phyloP scores from a whole-genome alignment of 1,140 invertebrate genomes.

The Archivesica marissinica region DNA sequence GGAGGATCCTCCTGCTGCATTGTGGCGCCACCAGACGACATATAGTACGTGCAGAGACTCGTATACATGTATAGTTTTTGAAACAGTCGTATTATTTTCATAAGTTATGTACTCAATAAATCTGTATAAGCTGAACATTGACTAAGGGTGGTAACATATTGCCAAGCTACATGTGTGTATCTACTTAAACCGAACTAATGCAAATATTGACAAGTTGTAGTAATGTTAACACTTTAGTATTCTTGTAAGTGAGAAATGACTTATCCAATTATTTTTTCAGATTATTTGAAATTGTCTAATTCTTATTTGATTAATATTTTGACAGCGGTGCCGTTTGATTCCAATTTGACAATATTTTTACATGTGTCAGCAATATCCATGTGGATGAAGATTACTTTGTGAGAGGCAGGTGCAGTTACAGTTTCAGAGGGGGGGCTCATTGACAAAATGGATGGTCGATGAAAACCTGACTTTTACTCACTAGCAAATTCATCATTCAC shows the following conservation, averaged over 20 bases:
- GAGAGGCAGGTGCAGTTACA: too few relatives aligned
- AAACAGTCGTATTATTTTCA: slow-evolving; percentile 2
- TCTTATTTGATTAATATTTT: slow-evolving; percentile 24
- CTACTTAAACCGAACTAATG: background rate
- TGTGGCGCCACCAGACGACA: background rate
- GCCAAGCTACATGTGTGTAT: background rate
- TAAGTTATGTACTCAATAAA: slow-evolving; percentile 6
- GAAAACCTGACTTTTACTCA: too few relatives aligned
- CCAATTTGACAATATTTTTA: slow-evolving; percentile 3
- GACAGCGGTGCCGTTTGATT: slow-evolving; percentile 25
- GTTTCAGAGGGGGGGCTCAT: too few relatives aligned
- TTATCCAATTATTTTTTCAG: background rate
- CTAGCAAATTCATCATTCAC: too few relatives aligned
- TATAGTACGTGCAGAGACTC: background rate
- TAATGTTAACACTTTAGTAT: slow-evolving; percentile 15
- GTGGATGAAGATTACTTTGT: too few relatives aligned
- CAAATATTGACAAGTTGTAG: slow-evolving; percentile 25
- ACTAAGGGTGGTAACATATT: background rate
- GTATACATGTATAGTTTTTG: background rate
- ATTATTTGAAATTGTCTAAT: background rate
- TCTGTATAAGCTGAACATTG: background rate
- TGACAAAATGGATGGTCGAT: too few relatives aligned
- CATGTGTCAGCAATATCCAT: too few relatives aligned
- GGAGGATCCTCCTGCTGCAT: background rate
- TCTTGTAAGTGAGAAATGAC: background rate